Base-by-base conservation (phyloP, 1,140 invertebrate species). In the Lasioglossum albipes region DNA sequence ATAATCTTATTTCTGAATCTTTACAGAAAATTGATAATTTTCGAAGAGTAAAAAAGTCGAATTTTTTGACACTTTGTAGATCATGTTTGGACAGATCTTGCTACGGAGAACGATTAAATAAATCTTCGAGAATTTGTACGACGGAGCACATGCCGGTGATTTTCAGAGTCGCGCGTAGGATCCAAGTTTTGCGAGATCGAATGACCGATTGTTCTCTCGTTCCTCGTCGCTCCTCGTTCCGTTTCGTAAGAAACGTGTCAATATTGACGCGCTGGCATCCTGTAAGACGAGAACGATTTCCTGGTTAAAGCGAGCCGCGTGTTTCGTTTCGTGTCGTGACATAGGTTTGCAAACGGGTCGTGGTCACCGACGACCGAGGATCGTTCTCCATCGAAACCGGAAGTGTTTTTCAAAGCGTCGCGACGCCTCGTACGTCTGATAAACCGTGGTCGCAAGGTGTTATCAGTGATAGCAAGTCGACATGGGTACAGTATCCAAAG, bases 241-340 rank as follows among this genome's bases (percentile, higher is more conserved):
- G 81, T 89, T 91, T 90, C 83, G 83, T 86, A 85, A 90, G 84
- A 90, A 85, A 89, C 83, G 81, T 86, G 89, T 90, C 89, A 91
- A 91, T 91, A 91, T 91, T 91, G 88, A 91, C 89, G 78, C 76
- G 81, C 71, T 45, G 79, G 84, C 81, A 86, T 89, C 85, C 87
- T 88, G 88, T 90, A 90, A 91, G 87, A 75, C 84, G 84, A 90
- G 89, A 86, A 76, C 74, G 76, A 82, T 90, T 90, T 90, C 88
- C 87, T 85, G 84, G 81, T 85, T 79, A 84, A 77, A 84, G 82
- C 69, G 73, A 85, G 79, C 76, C 72, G 70, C 75, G 79, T 36
- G 31, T 68, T 75, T 31, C 70, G 75, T 68, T 73, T 72, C 74
- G 76, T 54, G 16, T 54, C 57, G 57, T 66, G 73, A 66, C 84